Evolutionary conservation across 1,140 invertebrate genomes (phyloP).

Genomic region (Listronotus bonariensis): DNA sequence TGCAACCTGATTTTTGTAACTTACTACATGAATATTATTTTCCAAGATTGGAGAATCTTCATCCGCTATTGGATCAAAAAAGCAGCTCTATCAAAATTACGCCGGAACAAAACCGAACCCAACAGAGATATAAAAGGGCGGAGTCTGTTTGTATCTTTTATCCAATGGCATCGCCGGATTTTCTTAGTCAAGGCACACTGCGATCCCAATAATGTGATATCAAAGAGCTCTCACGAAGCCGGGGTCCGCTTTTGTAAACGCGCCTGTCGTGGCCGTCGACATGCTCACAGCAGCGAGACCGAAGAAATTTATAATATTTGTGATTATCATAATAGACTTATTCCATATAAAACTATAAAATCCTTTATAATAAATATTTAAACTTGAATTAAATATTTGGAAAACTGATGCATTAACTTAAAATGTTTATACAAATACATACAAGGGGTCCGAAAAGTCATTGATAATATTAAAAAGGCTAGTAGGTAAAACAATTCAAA

Average conservation of each 20-base stretch:
- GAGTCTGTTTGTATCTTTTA: neutral
- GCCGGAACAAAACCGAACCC: constrained; percentile 19
- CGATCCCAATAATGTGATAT: constrained; percentile 33
- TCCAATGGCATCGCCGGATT: constrained; percentile 19
- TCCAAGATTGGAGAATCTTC: neutral
- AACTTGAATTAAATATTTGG: too few relatives aligned
- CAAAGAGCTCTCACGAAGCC: constrained; percentile 33
- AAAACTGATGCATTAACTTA: too few relatives aligned
- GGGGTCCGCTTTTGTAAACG: constrained; percentile 22
- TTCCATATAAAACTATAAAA: too few relatives aligned
- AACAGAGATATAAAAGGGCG: constrained; percentile 25
- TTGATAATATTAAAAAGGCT: too few relatives aligned
- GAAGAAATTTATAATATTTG: too few relatives aligned
- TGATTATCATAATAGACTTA: too few relatives aligned
- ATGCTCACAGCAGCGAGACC: constrained; percentile 4
- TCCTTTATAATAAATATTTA: too few relatives aligned
- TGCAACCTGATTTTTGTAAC: too few relatives aligned
- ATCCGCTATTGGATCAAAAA: constrained; percentile 10
- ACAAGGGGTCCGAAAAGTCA: too few relatives aligned
- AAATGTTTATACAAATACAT: too few relatives aligned
- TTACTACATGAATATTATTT: too few relatives aligned
- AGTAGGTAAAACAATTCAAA: too few relatives aligned
- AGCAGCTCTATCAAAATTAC: constrained; percentile 32
- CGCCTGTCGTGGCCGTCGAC: constrained; percentile 12
- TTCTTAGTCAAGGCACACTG: constrained; percentile 14